phyloP scores from a whole-genome alignment of 2,888 invertebrate genomes.

The Eilema depressum region DNA sequence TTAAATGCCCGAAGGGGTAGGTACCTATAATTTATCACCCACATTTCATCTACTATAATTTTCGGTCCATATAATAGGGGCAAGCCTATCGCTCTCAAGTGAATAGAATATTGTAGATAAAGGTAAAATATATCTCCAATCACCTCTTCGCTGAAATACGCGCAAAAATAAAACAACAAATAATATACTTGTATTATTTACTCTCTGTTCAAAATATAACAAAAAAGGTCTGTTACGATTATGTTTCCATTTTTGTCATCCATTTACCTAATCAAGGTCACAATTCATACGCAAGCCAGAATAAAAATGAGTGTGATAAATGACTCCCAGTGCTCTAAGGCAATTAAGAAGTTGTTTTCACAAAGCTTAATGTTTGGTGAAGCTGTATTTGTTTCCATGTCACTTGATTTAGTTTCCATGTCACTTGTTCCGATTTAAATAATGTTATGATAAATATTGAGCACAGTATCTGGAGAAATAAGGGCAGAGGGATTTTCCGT shows the following conservation, averaged over 20 bases:
- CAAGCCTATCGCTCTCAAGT: no score
- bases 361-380: neutral
- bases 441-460: neutral
- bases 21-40: no score
- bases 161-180: neutral
- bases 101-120: no score
- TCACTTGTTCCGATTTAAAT: neutral
- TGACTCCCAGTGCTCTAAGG: slow-evolving; percentile 10
- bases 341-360: slow-evolving; percentile 11
- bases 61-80: no score
- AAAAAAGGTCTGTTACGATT: neutral
- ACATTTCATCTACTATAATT: no score
- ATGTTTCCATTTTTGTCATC: neutral
- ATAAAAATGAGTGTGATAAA: slow-evolving; percentile 16
- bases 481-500: neutral
- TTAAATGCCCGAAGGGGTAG: no score
- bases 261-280: slow-evolving; percentile 14
- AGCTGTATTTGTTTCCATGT: neutral
- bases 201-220: neutral
- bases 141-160: no score
- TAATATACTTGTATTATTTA: neutral
- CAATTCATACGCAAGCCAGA: neutral
- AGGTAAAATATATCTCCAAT: no score
- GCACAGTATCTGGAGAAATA: neutral
- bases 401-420: neutral